Evolutionary conservation across 2,797 vertebrate genomes (phyloP).

Genomic region (Falco peregrinus): DNA sequence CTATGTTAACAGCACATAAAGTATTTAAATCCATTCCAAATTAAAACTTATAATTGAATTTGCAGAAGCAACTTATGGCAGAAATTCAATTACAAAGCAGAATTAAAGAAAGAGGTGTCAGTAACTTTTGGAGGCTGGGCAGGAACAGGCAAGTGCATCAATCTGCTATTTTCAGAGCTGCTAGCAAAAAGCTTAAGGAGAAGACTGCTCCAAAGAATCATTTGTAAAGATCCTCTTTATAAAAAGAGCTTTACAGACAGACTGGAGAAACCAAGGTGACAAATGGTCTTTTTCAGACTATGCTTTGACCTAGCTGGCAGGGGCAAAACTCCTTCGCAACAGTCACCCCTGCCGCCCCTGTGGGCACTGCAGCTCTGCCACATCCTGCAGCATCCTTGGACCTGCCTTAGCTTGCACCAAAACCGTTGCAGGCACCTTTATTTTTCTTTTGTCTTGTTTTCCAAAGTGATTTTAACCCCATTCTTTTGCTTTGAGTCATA

Average conservation of each 20-base stretch:
- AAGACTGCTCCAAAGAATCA: not conserved
- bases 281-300: not conserved
- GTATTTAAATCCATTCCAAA: conserved; percentile 27
- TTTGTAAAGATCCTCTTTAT: not conserved
- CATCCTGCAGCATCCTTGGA: rapidly evolving
- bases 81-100: conserved; percentile 53
- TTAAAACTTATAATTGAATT: conserved; percentile 59
- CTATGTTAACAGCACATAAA: not conserved
- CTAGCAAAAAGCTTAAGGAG: not conserved
- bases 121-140: conserved; percentile 35
- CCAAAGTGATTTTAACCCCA: not conserved
- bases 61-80: conserved; percentile 43
- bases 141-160: not conserved
- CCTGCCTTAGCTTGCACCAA: not conserved
- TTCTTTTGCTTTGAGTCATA: not conserved
- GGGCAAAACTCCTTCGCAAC: not conserved
- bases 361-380: not conserved
- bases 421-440: not conserved
- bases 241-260: not conserved
- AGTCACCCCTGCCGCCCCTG: rapidly evolving
- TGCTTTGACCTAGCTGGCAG: not conserved
- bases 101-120: conserved; percentile 55
- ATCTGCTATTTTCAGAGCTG: not conserved
- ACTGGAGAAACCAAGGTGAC: not conserved
- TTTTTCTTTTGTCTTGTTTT: not conserved